Evolutionary conservation across 2,888 invertebrate genomes (phyloP).

Genomic region (Acrobasis consociella): DNA sequence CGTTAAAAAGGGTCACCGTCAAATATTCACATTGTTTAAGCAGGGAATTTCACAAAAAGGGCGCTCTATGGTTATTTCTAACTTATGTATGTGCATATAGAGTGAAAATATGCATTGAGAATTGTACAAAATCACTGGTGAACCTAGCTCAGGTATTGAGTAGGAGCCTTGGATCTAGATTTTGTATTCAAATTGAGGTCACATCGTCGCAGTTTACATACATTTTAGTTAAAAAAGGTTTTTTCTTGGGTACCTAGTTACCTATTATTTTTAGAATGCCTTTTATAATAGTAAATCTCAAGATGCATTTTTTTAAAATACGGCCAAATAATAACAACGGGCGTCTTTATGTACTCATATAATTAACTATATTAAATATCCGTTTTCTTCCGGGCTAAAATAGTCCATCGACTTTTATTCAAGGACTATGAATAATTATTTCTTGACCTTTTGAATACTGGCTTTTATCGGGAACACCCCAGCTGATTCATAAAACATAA

Average conservation of each 20-base stretch:
- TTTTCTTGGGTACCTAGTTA: background rate
- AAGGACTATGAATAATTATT: conserved; percentile 7
- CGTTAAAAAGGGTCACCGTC: conserved; percentile 54
- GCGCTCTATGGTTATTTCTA: conserved; percentile 30
- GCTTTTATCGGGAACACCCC: conserved; percentile 4
- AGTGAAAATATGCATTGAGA: conserved; percentile 20
- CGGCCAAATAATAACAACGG: no score
- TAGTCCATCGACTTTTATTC: background rate
- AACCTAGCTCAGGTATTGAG: background rate
- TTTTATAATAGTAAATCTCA: no score
- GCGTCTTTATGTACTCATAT: background rate
- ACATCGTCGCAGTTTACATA: background rate
- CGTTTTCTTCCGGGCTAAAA: background rate
- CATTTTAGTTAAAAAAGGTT: background rate
- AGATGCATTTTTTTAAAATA: no score
- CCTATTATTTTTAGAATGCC: background rate
- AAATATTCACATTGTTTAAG: conserved; percentile 59
- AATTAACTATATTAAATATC: background rate
- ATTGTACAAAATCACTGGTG: conserved; percentile 24
- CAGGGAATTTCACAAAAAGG: conserved; percentile 34
- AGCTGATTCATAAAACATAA: conserved; percentile 1
- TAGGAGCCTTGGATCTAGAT: background rate
- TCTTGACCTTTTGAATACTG: conserved; percentile 2
- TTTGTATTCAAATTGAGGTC: background rate
- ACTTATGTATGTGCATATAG: conserved; percentile 30